These are phyloP conservation scores for Polyommatus icarus DNA, from an alignment of 2,888 invertebrate genomes.

Conservation along the genomic window DNA sequence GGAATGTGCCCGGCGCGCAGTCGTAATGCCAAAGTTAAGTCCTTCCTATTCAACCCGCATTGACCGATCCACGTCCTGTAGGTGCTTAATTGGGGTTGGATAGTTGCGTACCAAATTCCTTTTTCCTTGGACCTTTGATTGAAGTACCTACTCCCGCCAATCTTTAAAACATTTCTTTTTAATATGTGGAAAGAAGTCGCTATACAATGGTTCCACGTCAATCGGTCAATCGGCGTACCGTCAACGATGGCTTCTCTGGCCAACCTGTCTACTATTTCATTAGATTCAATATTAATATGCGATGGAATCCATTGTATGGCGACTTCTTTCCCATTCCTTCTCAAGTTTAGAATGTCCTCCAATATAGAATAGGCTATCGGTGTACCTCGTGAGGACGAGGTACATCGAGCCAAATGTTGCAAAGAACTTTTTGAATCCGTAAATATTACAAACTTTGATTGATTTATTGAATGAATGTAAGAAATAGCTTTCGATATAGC, in stretches of 20 bases:
- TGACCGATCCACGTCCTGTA: neutral
- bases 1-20: neutral
- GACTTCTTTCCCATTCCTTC: neutral
- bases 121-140: conserved; percentile 1
- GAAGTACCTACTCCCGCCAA: conserved; percentile 17
- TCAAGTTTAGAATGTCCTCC: conserved; percentile 19
- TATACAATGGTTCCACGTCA: conserved; percentile 5
- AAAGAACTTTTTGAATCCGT: neutral
- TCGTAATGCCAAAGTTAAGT: neutral
- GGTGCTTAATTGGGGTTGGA: neutral
- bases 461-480: neutral
- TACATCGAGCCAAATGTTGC: conserved; percentile 24
- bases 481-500: neutral
- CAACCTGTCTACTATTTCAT: conserved; percentile 11
- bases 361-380: conserved; percentile 30
- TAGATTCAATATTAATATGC: conserved; percentile 8
- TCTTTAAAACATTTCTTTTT: conserved; percentile 17
- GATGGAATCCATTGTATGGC: conserved; percentile 24
- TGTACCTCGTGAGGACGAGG: conserved; percentile 24
- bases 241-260: conserved; percentile 23
- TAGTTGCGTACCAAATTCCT: neutral
- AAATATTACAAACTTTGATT: conserved; percentile 9
- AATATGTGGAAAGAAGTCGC: neutral
- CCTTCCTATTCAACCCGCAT: neutral
- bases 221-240: neutral